Evolutionary conservation across 2,888 invertebrate genomes (phyloP).

Genomic region (Ptychoptera contaminata): DNA sequence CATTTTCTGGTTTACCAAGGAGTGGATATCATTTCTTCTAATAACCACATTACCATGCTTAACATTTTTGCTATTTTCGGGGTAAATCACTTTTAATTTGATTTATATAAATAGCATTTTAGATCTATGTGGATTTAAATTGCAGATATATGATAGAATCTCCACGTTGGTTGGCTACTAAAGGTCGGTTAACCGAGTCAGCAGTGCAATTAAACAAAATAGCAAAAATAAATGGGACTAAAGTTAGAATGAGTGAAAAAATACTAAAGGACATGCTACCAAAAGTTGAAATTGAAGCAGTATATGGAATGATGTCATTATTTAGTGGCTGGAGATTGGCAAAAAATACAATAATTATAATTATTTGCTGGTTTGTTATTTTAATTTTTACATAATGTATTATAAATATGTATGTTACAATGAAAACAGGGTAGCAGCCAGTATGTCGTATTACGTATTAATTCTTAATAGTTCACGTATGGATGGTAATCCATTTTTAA

Average conservation of each 20-base stretch:
- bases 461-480: constrained; percentile 37
- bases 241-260: constrained; percentile 26
- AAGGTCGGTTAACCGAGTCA: constrained; percentile 34
- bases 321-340: constrained; percentile 40
- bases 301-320: constrained; percentile 37
- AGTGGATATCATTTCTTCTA: constrained; percentile 35
- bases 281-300: constrained; percentile 24
- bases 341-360: constrained; percentile 36
- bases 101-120: too few relatives aligned
- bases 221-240: constrained; percentile 36
- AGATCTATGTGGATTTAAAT: background rate
- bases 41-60: constrained; percentile 33
- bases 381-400: too few relatives aligned
- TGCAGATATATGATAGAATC: constrained; percentile 44
- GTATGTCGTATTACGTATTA: constrained; percentile 19
- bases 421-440: too few relatives aligned
- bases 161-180: constrained; percentile 44
- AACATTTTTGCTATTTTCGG: constrained; percentile 29
- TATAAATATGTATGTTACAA: too few relatives aligned
- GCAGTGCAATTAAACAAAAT: constrained; percentile 36
- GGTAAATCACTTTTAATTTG: constrained; percentile 21
- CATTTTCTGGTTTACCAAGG: constrained; percentile 33
- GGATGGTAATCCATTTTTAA: constrained; percentile 47
- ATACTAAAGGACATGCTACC: constrained; percentile 31
- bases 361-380: constrained; percentile 36